Percentiles rank a stretch among this genome's conserved stretches.
These are phyloP conservation scores for Pangasianodon hypophthalmus DNA, from an alignment of 2,113 vertebrate genomes.

Conservation along the genomic window DNA sequence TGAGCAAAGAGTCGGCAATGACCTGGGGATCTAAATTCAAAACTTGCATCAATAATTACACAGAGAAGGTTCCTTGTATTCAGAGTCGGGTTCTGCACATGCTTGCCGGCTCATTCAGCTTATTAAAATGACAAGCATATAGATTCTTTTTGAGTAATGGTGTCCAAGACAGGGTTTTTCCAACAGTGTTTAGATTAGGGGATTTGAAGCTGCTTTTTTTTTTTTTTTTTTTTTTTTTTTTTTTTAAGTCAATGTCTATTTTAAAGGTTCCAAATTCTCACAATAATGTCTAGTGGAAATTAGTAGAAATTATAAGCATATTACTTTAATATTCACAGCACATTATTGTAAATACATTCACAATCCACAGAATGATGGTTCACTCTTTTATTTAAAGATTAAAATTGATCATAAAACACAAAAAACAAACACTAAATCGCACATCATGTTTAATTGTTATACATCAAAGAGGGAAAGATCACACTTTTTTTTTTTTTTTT, in stretches of 20 bases:
- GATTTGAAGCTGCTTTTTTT: too few species aligned
- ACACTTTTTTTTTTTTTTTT: too few species aligned
- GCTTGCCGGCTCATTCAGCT: background rate
- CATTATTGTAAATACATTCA: background rate
- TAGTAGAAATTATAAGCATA: background rate
- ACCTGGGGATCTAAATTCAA: background rate
- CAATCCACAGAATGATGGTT: background rate
- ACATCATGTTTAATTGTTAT: background rate
- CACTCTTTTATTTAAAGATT: background rate
- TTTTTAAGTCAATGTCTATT: background rate
- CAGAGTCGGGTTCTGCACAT: background rate
- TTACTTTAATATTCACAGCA: background rate
- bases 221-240: too few species aligned
- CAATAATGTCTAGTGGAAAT: background rate
- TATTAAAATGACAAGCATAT: background rate
- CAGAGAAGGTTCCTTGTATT: background rate
- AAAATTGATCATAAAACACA: background rate
- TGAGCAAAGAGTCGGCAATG: background rate
- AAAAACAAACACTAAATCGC: background rate
- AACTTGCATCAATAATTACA: background rate
- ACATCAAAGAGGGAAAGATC: too few species aligned
- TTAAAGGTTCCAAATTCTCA: background rate
- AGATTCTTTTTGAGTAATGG: background rate
- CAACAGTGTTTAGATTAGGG: background rate
- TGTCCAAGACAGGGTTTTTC: background rate